Evolutionary conservation across 2,113 vertebrate genomes (phyloP), one percentile per base, ranked within the genome.

Genomic region (Limnothrissa miodon): DNA sequence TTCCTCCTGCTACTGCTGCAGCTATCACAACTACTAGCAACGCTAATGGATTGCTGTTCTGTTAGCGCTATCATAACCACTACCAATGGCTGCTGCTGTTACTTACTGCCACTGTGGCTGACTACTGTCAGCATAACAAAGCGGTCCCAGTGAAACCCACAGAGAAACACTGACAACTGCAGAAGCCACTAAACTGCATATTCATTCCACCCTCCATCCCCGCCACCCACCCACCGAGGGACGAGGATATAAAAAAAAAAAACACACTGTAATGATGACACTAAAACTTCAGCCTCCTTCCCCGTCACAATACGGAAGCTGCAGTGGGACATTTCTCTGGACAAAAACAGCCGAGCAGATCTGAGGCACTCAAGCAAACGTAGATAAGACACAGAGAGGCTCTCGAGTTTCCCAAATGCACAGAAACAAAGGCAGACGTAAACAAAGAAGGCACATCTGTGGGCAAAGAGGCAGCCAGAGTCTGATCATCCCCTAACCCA

Each of bases 171-270:
- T 74, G 66, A 74, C 66, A 74, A 36, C 59, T 66, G 59, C 59
- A 66, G 25, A n/a, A 33, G 59, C 25, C 59, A 33, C 25, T 36
- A 74, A 74, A 74, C 66, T 74, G 66, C 66, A 74, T 15, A 33
- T 33, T 33, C 25, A 33, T 17, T 4, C 13, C 25, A 74, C 29
- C 29, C 66, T 15, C 15, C 29, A 39, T 70, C 62, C 66, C 66
- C 11, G 13, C 83, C 45, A 79, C 85, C 82, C 74, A 29, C 33
- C 29, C 53, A 21, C 17, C 17, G 53, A 36, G 66, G 33, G 66
- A 53, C 48, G 21, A 80, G 29, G 17, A 66, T 23, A 79, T 25
- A 81, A 81, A 74, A 42, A n/a, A 78, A 83, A 84, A 36, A 66
- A 82, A 78, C 23, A 29, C 9, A n/a, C 59, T 62, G 59, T 29